Conservation (phyloP, 2,888 invertebrate genomes). For the Parnassius smintheus region DNA sequence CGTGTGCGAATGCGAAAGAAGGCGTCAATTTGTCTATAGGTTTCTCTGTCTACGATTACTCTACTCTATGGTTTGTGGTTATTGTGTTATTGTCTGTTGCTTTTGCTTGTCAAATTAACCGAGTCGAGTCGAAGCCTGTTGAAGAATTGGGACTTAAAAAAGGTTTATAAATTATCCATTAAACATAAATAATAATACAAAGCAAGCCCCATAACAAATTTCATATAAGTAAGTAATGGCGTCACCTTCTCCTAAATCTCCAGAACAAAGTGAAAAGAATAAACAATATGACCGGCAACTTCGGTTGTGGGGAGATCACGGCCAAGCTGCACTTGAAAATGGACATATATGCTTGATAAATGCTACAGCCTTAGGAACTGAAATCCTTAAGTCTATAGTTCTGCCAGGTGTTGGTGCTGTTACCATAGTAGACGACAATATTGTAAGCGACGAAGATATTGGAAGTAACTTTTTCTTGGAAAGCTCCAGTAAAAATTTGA, state of each 20-base stretch:
- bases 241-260: constrained; percentile 86
- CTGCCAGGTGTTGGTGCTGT: constrained; percentile 96
- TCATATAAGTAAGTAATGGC: constrained; percentile 72
- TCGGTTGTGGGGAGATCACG: constrained; percentile 99
- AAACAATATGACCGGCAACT: constrained; percentile 92
- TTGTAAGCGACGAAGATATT: constrained; percentile 93
- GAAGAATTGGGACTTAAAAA: no score
- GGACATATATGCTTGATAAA: constrained; percentile 96
- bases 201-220: neutral
- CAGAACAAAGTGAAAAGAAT: constrained; percentile 86
- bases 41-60: no score
- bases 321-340: constrained; percentile 93
- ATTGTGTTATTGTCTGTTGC: no score
- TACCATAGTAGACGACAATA: constrained; percentile 95
- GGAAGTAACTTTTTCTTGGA: constrained; percentile 98
- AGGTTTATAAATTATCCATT: no score
- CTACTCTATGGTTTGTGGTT: no score
- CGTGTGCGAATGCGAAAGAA: no score
- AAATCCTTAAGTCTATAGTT: constrained; percentile 96
- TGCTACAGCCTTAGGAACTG: constrained; percentile 96
- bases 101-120: no score
- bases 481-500: constrained; percentile 88
- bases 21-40: no score
- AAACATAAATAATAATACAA: no score
- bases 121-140: no score